Percentiles rank a stretch among this genome's conserved stretches.
These are phyloP conservation scores for Clunio marinus DNA, from an alignment of 2,888 invertebrate species.

Conservation along the genomic window DNA sequence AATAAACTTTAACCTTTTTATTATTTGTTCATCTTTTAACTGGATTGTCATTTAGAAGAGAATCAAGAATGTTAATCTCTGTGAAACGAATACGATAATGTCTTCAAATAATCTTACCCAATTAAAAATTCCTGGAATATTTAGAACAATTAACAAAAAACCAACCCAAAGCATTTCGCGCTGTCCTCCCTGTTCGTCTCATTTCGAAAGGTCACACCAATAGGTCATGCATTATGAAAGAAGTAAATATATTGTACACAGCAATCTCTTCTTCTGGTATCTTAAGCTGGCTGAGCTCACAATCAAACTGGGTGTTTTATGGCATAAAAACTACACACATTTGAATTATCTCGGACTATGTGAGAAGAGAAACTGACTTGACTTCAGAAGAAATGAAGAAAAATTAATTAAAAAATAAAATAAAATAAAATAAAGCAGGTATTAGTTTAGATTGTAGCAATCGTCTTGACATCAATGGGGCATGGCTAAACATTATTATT, in stretches of 20 bases:
- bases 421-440: no score
- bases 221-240: conserved; percentile 19
- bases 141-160: conserved; percentile 1
- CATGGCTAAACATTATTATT: conserved; percentile 23
- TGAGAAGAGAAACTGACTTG: conserved; percentile 16
- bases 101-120: not conserved
- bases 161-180: not conserved
- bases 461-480: conserved; percentile 26
- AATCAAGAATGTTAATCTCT: no score
- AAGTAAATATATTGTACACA: conserved; percentile 1
- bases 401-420: no score
- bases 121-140: not conserved
- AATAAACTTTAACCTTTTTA: no score
- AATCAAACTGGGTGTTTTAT: conserved; percentile 20
- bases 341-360: conserved; percentile 24
- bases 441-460: conserved; percentile 22
- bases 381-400: not conserved
- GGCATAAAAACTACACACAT: not conserved
- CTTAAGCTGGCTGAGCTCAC: not conserved
- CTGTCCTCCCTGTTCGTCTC: conserved; percentile 16
- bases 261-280: conserved; percentile 8
- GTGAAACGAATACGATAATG: no score
- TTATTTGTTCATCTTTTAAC: no score
- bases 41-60: no score
- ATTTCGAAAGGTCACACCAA: conserved; percentile 31